A percentile compares a stretch with the other conserved stretches of the same genome.
These are phyloP conservation scores for Lethenteron camtschaticum DNA, from an alignment of 2,113 vertebrate species.

Conservation along the genomic window DNA sequence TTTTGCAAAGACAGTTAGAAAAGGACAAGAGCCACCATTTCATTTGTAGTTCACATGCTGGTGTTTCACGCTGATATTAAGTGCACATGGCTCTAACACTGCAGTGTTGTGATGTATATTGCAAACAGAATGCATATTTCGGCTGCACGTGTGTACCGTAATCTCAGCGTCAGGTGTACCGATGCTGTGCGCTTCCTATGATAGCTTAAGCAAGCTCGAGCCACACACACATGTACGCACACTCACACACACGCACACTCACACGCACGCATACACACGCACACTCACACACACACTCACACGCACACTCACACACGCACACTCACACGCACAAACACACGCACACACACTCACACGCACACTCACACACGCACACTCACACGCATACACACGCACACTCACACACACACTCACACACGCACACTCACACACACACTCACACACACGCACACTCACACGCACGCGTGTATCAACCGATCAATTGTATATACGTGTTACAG, in stretches of 20 bases:
- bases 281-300: neutral
- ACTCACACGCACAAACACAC: neutral
- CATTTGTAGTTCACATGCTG: too few relatives aligned
- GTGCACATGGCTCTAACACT: too few relatives aligned
- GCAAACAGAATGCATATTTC: too few relatives aligned
- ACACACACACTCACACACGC: neutral
- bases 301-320: neutral
- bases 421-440: neutral
- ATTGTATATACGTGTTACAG: too few relatives aligned
- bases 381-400: neutral
- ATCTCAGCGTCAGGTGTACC: too few relatives aligned
- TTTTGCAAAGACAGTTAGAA: too few relatives aligned
- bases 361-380: neutral
- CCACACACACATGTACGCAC: neutral
- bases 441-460: neutral
- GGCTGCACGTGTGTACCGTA: too few relatives aligned
- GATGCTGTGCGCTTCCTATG: too few relatives aligned
- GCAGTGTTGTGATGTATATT: too few relatives aligned
- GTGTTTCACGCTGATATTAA: too few relatives aligned
- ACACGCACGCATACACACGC: neutral
- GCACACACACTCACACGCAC: neutral
- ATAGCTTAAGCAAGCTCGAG: neutral
- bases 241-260: neutral
- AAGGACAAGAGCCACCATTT: too few relatives aligned
- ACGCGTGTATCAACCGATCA: neutral